These are phyloP conservation scores for Cyrtonyx montezumae DNA, from an alignment of 2,113 vertebrate species.

Conservation along the genomic window DNA sequence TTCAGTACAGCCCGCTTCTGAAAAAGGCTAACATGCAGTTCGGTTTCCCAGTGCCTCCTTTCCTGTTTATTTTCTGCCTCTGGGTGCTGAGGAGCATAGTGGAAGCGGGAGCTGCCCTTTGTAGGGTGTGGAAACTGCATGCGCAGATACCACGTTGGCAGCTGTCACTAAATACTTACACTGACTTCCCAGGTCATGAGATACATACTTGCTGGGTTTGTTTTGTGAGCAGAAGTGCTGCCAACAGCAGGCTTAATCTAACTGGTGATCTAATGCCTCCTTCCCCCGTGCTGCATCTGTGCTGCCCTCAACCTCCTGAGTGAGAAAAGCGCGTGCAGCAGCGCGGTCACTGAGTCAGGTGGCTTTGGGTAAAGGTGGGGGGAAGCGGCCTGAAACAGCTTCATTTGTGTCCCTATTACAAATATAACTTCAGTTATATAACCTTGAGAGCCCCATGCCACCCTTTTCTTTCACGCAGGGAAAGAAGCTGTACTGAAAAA, in stretches of 20 bases:
- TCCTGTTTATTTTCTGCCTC: background rate
- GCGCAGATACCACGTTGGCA: background rate
- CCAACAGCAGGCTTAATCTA: no score
- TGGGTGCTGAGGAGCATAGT: background rate
- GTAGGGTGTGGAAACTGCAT: accelerated
- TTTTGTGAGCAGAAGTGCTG: background rate
- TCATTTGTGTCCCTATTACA: no score
- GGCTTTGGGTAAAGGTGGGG: background rate
- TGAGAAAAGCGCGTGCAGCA: background rate
- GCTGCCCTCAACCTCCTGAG: background rate
- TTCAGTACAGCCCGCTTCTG: background rate
- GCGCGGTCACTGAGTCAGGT: background rate
- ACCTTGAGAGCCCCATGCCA: background rate
- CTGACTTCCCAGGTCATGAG: background rate
- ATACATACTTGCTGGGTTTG: background rate
- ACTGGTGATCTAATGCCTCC: background rate
- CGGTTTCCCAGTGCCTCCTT: background rate
- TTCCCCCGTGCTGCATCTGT: background rate
- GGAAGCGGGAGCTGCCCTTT: background rate
- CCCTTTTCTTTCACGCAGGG: background rate
- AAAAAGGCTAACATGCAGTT: accelerated
- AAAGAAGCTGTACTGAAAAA: background rate
- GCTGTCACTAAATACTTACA: background rate
- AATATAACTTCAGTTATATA: no score
- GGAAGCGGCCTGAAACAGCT: background rate